Conservation (phyloP, 2,797 vertebrate genomes). For the Anguilla anguilla region DNA sequence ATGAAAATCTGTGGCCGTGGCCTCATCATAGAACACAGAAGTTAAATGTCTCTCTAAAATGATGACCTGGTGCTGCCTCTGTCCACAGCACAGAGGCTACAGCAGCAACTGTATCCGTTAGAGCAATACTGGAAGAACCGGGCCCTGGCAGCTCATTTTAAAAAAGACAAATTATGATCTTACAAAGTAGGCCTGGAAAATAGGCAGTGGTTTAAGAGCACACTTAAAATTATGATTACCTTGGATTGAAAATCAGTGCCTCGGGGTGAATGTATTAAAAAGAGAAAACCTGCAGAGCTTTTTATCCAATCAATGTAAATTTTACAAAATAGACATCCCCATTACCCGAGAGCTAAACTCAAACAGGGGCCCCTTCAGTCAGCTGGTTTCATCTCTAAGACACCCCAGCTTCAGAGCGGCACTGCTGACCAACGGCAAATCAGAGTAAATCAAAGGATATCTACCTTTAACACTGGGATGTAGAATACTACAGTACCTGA, state of each 20-base stretch:
- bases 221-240: neutral
- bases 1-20: no score
- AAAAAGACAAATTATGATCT: neutral
- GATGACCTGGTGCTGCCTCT: neutral
- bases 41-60: neutral
- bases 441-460: neutral
- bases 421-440: neutral
- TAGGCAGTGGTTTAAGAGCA: neutral
- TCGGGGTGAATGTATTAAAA: neutral
- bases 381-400: neutral
- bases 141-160: neutral
- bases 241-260: constrained; percentile 2
- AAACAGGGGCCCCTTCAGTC: neutral
- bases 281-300: neutral
- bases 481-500: neutral
- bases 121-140: neutral
- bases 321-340: neutral
- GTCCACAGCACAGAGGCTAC: neutral
- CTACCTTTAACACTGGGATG: neutral
- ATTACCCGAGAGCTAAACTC: neutral
- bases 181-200: neutral
- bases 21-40: neutral
- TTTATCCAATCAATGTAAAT: neutral
- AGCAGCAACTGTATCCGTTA: neutral
- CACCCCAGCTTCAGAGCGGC: neutral